phyloP scores from a whole-genome alignment of 2,888 invertebrate species.

The Petrolisthes cinctipes region DNA sequence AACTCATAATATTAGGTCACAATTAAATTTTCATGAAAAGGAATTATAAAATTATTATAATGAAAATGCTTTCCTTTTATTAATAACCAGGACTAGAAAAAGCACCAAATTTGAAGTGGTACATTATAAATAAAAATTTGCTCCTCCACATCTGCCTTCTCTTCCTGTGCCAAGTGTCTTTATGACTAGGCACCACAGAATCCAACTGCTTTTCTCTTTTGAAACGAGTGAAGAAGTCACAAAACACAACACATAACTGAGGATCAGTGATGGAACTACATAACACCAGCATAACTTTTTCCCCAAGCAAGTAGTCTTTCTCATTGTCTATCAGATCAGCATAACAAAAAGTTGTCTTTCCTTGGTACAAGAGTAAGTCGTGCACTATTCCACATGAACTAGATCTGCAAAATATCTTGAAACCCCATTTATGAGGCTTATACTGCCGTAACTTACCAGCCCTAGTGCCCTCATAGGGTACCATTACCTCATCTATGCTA shows the following conservation, averaged over 20 bases:
- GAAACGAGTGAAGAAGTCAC: slow-evolving; percentile 17
- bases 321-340: slow-evolving; percentile 5
- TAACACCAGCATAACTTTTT: slow-evolving; percentile 13
- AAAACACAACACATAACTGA: slow-evolving; percentile 7
- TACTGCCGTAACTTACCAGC: too few relatives aligned
- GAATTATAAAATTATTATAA: too few relatives aligned
- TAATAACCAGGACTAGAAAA: too few relatives aligned
- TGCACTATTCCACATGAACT: slow-evolving; percentile 17
- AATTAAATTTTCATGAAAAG: too few relatives aligned
- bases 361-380: slow-evolving; percentile 4
- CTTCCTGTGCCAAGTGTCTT: slow-evolving; percentile 20
- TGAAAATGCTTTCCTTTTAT: too few relatives aligned
- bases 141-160: not conserved
- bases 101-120: too few relatives aligned
- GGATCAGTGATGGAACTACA: slow-evolving; percentile 6
- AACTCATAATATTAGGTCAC: too few relatives aligned
- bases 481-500: too few relatives aligned
- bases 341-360: slow-evolving; percentile 2
- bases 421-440: too few relatives aligned
- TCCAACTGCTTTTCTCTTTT: slow-evolving; percentile 2
- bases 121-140: too few relatives aligned
- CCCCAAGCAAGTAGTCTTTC: slow-evolving; percentile 25
- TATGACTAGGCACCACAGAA: not conserved
- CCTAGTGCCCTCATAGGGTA: too few relatives aligned
- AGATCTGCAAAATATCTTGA: too few relatives aligned